Percentiles rank a stretch among this genome's conserved stretches.
Conservation (phyloP, 2,888 invertebrate genomes). For the Coleophora flavipennella region DNA sequence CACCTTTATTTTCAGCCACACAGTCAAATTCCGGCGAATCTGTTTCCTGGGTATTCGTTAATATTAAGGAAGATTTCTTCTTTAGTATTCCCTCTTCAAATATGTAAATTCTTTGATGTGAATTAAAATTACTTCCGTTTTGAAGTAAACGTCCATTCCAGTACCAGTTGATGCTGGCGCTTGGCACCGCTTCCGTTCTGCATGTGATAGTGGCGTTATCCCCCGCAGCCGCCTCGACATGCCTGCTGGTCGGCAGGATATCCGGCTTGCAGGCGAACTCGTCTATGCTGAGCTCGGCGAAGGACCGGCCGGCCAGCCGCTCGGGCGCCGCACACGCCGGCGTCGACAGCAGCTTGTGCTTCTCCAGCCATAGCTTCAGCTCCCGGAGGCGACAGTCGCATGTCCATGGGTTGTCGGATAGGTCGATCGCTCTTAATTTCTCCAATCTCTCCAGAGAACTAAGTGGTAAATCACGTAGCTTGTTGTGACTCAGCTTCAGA, state of each 20-base stretch:
- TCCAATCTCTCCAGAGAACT: constrained; percentile 81
- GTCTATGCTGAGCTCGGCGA: constrained; percentile 83
- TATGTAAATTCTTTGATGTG: constrained; percentile 82
- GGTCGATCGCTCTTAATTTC: constrained; percentile 83
- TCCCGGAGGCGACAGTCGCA: constrained; percentile 89
- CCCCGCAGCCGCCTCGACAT: constrained; percentile 84
- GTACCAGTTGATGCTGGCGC: constrained; percentile 88
- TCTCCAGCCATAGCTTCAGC: constrained; percentile 85
- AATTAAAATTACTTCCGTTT: constrained; percentile 85
- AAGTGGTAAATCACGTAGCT: constrained; percentile 79
- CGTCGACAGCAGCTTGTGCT: constrained; percentile 83
- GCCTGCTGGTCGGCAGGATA: constrained; percentile 80
- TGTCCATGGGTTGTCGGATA: constrained; percentile 91
- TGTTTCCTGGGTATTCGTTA: constrained; percentile 87
- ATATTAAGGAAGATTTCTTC: constrained; percentile 81
- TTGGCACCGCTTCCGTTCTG: constrained; percentile 84
- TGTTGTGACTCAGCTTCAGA: constrained; percentile 86
- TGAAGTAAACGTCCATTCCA: constrained; percentile 85
- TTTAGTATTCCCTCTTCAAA: constrained; percentile 83
- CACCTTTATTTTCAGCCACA: constrained; percentile 91
- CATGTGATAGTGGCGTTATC: constrained; percentile 90
- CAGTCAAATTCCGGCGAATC: constrained; percentile 91
- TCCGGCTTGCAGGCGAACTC: constrained; percentile 91
- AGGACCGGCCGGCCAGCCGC: constrained; percentile 79
- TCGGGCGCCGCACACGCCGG: constrained; percentile 84